phyloP scores from a whole-genome alignment of 2,888 invertebrate genomes.

The Orchestes rusci region DNA sequence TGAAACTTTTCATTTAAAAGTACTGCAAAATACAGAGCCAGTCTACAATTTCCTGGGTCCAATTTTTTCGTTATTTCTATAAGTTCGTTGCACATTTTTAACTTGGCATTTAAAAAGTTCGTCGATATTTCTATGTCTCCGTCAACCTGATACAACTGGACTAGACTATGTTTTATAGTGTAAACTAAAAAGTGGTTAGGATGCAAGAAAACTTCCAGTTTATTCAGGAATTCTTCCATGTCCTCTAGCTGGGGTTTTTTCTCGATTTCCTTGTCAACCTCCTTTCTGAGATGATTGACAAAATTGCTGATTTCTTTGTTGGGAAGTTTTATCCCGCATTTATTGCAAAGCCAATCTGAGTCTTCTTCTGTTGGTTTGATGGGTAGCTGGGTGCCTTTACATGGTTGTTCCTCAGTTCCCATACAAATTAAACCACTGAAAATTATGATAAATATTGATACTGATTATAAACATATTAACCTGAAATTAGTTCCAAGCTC shows the following conservation, averaged over 20 bases:
- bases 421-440: constrained; percentile 57
- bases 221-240: constrained; percentile 57
- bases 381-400: constrained; percentile 62
- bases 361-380: constrained; percentile 46
- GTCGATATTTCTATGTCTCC: constrained; percentile 53
- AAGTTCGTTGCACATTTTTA: constrained; percentile 56
- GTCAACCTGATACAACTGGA: constrained; percentile 64
- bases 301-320: constrained; percentile 58
- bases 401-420: constrained; percentile 49
- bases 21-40: constrained; percentile 15
- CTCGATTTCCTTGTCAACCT: constrained; percentile 58
- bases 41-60: constrained; percentile 54
- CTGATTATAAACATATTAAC: too few species aligned
- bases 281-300: constrained; percentile 56
- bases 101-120: constrained; percentile 54
- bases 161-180: constrained; percentile 61
- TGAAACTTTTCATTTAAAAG: constrained; percentile 17
- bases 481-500: constrained; percentile 53
- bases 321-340: constrained; percentile 56
- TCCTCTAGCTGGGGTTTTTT: constrained; percentile 48
- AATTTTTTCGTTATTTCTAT: constrained; percentile 52
- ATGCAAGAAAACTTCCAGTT: constrained; percentile 57
- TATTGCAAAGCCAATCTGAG: constrained; percentile 61
- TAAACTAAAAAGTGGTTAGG: constrained; percentile 60
- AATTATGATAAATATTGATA: constrained; percentile 6